Percentiles rank a stretch among this genome's conserved stretches.
These are phyloP conservation scores for Ylistrum balloti DNA, from an alignment of 1,140 invertebrate genomes.

Conservation along the genomic window DNA sequence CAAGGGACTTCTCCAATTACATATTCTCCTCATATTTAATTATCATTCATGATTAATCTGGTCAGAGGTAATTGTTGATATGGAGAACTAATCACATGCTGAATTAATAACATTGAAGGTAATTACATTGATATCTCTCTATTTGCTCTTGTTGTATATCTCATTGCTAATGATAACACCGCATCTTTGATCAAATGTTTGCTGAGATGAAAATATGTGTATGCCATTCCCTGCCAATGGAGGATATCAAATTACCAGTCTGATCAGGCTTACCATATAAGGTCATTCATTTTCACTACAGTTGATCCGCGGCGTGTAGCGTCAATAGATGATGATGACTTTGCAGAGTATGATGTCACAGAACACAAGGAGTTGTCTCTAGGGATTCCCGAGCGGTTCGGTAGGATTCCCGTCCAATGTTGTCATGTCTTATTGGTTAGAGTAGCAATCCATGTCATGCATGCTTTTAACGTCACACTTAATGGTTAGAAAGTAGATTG, in stretches of 20 bases:
- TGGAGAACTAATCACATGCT: not conserved
- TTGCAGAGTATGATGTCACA: constrained; percentile 67
- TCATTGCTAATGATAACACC: not conserved
- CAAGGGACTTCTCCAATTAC: not conserved
- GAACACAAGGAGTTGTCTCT: constrained; percentile 69
- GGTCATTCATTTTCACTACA: constrained; percentile 47
- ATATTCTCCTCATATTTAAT: not conserved
- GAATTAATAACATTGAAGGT: not conserved
- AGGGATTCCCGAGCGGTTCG: constrained; percentile 68
- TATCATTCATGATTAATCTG: not conserved
- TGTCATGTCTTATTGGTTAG: not conserved
- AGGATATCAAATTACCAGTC: not conserved
- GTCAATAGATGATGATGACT: constrained; percentile 71
- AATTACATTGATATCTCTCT: not conserved
- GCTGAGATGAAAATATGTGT: not conserved
- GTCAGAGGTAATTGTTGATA: not conserved
- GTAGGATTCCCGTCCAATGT: constrained; percentile 54
- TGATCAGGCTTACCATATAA: not conserved
- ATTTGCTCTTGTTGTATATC: not conserved
- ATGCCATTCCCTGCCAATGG: not conserved
- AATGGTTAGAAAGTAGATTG: not conserved
- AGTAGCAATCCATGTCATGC: not conserved
- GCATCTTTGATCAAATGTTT: not conserved
- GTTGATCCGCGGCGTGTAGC: constrained; percentile 59
- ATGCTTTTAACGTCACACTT: constrained; percentile 11